Evolutionary conservation across 2,888 invertebrate species (phyloP).

Genomic region (Proisotoma minuta): DNA sequence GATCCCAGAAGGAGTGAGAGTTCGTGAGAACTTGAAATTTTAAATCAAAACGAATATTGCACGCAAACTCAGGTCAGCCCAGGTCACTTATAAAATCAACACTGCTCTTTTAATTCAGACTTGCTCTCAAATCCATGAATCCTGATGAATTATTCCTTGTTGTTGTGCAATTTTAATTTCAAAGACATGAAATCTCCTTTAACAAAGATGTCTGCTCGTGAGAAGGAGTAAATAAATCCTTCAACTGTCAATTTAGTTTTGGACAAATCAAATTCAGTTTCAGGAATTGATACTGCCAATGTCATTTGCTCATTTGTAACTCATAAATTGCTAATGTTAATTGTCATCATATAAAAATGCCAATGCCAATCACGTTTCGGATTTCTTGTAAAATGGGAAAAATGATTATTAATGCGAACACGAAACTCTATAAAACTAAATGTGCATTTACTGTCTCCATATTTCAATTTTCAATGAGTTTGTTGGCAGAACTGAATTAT

Average conservation of each 20-base stretch:
- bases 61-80: constrained; percentile 27
- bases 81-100: constrained; percentile 23
- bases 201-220: too few relatives aligned
- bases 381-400: too few relatives aligned
- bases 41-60: neutral
- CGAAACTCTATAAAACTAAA: constrained; percentile 2
- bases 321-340: too few relatives aligned
- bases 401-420: too few relatives aligned
- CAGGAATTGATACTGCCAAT: too few relatives aligned
- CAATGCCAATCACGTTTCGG: too few relatives aligned
- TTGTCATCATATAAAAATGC: too few relatives aligned
- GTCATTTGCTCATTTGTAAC: too few relatives aligned
- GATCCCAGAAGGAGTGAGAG: constrained; percentile 35
- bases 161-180: neutral
- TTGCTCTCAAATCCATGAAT: neutral
- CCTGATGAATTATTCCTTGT: neutral
- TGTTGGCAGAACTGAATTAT: neutral
- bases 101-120: neutral
- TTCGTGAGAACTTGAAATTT: constrained; percentile 36
- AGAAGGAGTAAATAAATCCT: constrained; percentile 29
- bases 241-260: constrained; percentile 30
- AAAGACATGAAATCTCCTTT: constrained; percentile 7
- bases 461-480: constrained; percentile 4
- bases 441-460: constrained; percentile 1
- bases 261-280: constrained; percentile 28